Evolutionary conservation across 1,140 invertebrate genomes (phyloP), one percentile per base, ranked within the genome.

Genomic region (Rhyzopertha dominica): DNA sequence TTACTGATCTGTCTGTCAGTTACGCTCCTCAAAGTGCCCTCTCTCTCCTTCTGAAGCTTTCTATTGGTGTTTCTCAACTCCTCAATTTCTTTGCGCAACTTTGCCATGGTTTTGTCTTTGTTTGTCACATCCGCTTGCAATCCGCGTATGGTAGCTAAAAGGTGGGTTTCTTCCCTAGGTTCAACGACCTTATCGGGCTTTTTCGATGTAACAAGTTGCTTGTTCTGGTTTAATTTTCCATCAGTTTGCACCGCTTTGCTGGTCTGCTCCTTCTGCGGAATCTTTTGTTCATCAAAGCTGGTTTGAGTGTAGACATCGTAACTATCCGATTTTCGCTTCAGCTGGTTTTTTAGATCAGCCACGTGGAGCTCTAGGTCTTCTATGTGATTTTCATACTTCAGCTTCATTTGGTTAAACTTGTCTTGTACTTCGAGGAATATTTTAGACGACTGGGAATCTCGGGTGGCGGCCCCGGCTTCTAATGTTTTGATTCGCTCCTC

Each of bases 61-160:
- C 75, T 68, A 57, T 85, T 84, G 14, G 82, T 85, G 57, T 85
- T 86, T 51, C 78, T 79, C 13, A 81, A 58, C 29, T 87, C 85
- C 13, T 86, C 83, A 17, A 82, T 69, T 52, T 89, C 85, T 43
- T 80, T 79, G 8, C 77, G 83, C 1, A 87, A 62, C 43, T 83
- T 82, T 16, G 70, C 64, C 25, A 86, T 73, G 1, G 75, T 72
- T 48, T 85, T 82, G 42, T 87, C 84, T 57, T 86, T 86, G 22
- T 77, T 78, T 5, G 75, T 71, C 25, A 87, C 51, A 59, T 88
- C 85, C 0, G 79, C 61, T 59, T 86, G 82, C 47, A 88, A 67
- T 1, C 84, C 84, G 35, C 85, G 75, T 57, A 89, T 84, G 0
- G 85, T 87, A 0, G 85, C 84, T 9, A 87, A 62, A 5, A 88